Conservation (phyloP, 2,113 vertebrate species). For the Hippopotamus amphibius region DNA sequence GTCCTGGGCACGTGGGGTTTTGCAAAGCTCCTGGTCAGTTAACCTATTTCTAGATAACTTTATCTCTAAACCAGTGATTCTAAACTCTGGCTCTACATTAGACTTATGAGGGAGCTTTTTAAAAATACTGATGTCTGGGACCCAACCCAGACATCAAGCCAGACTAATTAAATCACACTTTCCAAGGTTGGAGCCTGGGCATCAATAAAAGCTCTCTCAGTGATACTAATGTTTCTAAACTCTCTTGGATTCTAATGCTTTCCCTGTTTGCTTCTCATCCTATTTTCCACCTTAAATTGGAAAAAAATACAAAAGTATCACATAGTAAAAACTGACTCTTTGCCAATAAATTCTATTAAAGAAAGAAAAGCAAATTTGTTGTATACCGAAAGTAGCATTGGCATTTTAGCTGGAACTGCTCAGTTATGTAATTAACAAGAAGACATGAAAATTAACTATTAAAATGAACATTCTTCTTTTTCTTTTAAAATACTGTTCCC, state of each 20-base stretch:
- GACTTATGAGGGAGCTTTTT: neutral
- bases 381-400: neutral
- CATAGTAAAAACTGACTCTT: neutral
- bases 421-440: neutral
- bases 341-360: neutral
- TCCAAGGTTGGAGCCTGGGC: neutral
- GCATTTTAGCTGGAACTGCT: neutral
- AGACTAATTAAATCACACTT: neutral
- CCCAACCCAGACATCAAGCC: neutral
- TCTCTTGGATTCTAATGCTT: neutral
- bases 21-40: neutral
- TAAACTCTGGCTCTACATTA: neutral
- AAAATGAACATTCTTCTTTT: neutral
- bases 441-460: neutral
- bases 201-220: neutral
- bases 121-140: neutral
- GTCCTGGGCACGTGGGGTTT: neutral
- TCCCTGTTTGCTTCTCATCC: neutral
- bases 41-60: neutral
- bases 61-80: neutral
- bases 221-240: neutral
- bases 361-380: neutral
- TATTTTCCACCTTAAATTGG: slow-evolving; percentile 10
- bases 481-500: neutral
- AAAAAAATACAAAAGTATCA: neutral